These are phyloP conservation scores for Octodonta nipae DNA, from an alignment of 2,888 invertebrate species.

Conservation along the genomic window DNA sequence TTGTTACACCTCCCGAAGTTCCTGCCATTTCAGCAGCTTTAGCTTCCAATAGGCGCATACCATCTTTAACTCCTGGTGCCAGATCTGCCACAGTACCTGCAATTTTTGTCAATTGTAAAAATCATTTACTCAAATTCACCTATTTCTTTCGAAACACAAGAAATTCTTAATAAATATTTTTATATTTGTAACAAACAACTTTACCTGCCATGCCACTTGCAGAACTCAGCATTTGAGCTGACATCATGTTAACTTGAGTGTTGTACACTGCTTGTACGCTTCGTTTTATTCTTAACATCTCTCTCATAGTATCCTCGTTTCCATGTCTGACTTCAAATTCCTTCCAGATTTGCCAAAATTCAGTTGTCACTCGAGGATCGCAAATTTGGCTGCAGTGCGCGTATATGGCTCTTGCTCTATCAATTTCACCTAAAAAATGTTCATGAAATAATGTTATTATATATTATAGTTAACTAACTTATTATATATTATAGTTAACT, in stretches of 20 bases:
- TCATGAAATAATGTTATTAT: too few relatives aligned
- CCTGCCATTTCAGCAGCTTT: conserved; percentile 59
- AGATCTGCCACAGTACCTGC: conserved; percentile 58
- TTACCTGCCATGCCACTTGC: conserved; percentile 52
- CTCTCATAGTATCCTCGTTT: conserved; percentile 97
- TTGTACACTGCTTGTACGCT: conserved; percentile 97
- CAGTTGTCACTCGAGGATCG: conserved; percentile 88
- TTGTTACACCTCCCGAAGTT: conserved; percentile 33
- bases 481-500: too few relatives aligned
- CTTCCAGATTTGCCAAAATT: conserved; percentile 99
- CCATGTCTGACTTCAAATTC: conserved; percentile 98
- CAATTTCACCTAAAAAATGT: conserved; percentile 75
- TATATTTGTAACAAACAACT: conserved; percentile 43
- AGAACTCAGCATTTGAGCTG: conserved; percentile 87
- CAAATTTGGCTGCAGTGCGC: conserved; percentile 98
- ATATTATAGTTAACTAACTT: too few relatives aligned
- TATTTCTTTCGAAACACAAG: too few relatives aligned
- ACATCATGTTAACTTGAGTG: conserved; percentile 98
- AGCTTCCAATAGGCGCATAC: conserved; percentile 78
- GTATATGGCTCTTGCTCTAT: conserved; percentile 91
- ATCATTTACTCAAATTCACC: too few relatives aligned
- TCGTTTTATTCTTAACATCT: conserved; percentile 94
- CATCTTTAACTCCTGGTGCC: conserved; percentile 66
- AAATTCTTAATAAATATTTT: too few relatives aligned
- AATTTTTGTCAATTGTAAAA: too few relatives aligned